These are phyloP conservation scores for Fregata magnificens DNA, from an alignment of 2,113 vertebrate species.

Conservation along the genomic window DNA sequence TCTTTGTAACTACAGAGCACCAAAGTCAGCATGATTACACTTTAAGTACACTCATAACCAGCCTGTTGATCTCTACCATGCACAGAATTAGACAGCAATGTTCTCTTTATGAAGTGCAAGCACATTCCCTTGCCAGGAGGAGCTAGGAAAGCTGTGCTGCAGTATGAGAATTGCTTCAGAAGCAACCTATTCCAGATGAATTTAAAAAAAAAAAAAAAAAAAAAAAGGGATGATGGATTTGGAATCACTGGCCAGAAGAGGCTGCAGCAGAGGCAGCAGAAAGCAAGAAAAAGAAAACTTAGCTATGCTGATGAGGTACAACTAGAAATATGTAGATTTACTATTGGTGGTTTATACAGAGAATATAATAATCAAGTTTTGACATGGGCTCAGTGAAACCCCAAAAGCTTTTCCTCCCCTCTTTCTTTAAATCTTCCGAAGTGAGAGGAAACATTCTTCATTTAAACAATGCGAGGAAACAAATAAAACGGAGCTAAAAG, in stretches of 20 bases:
- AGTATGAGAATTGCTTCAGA: neutral
- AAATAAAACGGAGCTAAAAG: neutral
- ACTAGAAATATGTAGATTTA: neutral
- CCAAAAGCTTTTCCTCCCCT: neutral
- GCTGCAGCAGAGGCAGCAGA: neutral
- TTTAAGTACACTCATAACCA: neutral
- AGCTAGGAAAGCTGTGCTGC: neutral
- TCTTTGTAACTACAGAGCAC: neutral
- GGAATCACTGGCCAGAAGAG: neutral
- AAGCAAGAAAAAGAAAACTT: neutral
- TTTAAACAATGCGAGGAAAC: neutral
- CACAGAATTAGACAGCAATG: neutral
- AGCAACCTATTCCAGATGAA: neutral
- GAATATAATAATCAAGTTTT: neutral
- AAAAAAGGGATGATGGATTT: neutral
- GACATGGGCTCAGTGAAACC: neutral
- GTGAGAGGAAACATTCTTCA: neutral
- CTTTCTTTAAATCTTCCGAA: neutral
- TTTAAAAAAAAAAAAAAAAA: neutral
- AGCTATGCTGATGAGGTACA: neutral
- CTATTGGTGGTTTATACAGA: neutral
- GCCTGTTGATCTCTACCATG: neutral
- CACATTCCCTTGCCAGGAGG: neutral
- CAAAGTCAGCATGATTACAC: neutral
- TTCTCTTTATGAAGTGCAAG: neutral